These are phyloP conservation scores for Baronia brevicornis DNA, from an alignment of 2,888 invertebrate genomes.

Conservation along the genomic window DNA sequence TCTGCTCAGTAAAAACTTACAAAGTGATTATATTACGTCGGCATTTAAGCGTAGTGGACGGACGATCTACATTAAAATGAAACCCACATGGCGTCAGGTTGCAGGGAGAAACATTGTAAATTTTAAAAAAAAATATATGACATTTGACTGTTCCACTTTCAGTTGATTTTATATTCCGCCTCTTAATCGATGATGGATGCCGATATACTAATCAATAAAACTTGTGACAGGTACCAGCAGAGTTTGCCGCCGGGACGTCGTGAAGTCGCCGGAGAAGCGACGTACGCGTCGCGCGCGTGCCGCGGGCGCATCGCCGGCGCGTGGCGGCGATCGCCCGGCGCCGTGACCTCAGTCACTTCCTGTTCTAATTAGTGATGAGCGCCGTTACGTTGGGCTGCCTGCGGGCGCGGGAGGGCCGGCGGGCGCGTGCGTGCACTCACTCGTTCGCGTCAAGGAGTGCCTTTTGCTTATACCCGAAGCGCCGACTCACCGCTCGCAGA, in stretches of 20 bases:
- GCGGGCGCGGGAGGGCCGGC: not conserved
- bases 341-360: conserved; percentile 61
- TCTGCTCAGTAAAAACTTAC: too few species aligned
- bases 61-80: too few species aligned
- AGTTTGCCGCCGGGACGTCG: conserved; percentile 42
- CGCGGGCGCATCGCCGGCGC: not conserved
- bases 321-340: not conserved
- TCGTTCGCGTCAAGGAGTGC: conserved; percentile 60
- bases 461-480: conserved; percentile 42
- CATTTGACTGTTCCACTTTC: too few species aligned
- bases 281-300: conserved; percentile 9
- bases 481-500: conserved; percentile 42
- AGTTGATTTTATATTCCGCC: too few species aligned
- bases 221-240: conserved; percentile 37
- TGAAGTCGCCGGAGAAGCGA: conserved; percentile 17
- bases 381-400: conserved; percentile 30
- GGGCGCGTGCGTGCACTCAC: too few species aligned
- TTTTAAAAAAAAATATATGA: too few species aligned
- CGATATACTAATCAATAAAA: not conserved
- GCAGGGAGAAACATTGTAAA: too few species aligned
- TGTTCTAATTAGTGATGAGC: conserved; percentile 46
- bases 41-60: too few species aligned
- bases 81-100: too few species aligned
- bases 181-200: too few species aligned
- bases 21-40: too few species aligned